These are phyloP conservation scores for Thymallus thymallus DNA, from an alignment of 2,113 vertebrate genomes.

Conservation along the genomic window DNA sequence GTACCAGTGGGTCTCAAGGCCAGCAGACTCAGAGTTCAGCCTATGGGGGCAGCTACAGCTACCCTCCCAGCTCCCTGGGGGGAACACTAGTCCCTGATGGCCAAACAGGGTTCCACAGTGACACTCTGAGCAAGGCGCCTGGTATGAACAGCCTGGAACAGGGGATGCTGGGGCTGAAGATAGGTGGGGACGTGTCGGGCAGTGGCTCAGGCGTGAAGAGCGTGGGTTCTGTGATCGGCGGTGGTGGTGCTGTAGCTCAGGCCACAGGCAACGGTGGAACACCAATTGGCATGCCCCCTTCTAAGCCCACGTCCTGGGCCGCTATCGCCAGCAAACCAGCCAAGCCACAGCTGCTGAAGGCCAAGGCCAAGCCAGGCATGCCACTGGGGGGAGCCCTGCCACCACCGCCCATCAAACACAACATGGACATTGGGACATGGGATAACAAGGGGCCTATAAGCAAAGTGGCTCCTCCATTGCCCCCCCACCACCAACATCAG, in stretches of 20 bases:
- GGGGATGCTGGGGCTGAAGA: conserved; percentile 93
- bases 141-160: conserved; percentile 96
- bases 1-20: conserved; percentile 92
- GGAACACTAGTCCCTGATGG: conserved; percentile 90
- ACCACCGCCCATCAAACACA: conserved; percentile 94
- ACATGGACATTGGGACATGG: conserved; percentile 98
- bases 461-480: conserved; percentile 81
- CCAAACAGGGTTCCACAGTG: conserved; percentile 92
- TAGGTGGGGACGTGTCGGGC: conserved; percentile 85
- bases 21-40: conserved; percentile 95
- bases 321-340: conserved; percentile 97
- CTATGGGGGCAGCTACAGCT: conserved; percentile 93
- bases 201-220: conserved; percentile 85
- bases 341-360: conserved; percentile 91
- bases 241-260: conserved; percentile 58
- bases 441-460: conserved; percentile 87
- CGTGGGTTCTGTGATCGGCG: conserved; percentile 83
- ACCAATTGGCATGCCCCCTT: conserved; percentile 83
- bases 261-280: conserved; percentile 82
- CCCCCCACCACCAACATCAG: conserved; percentile 42
- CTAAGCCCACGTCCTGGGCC: conserved; percentile 94
- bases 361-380: conserved; percentile 76
- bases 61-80: conserved; percentile 91
- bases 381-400: conserved; percentile 79
- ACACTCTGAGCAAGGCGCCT: conserved; percentile 91